phyloP scores from a whole-genome alignment of 2,113 vertebrate species.

The Cariama cristata region DNA sequence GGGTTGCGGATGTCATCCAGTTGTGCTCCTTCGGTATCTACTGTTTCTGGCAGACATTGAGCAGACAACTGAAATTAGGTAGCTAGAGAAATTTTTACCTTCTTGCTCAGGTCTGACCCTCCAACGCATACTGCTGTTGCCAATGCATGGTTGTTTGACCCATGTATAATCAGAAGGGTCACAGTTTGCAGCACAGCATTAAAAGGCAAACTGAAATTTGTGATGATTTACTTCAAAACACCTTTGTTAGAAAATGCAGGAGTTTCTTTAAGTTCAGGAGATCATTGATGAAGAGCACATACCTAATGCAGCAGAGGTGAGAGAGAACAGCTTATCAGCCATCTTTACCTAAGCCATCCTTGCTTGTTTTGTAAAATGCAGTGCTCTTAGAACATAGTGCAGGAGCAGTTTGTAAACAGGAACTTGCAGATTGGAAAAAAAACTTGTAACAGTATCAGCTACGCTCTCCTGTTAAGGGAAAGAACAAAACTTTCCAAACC shows the following conservation, averaged over 20 bases:
- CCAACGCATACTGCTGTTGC: background rate
- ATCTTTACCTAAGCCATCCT: background rate
- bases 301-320: background rate
- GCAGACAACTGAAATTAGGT: background rate
- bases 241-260: background rate
- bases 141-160: accelerated
- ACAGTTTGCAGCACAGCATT: background rate
- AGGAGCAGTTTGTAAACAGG: background rate
- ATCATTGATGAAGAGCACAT: background rate
- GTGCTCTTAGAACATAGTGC: background rate
- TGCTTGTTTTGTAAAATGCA: background rate
- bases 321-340: background rate
- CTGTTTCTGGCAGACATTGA: background rate
- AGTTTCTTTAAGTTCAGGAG: background rate
- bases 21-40: accelerated
- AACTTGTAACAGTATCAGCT: background rate
- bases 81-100: background rate
- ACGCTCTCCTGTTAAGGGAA: background rate
- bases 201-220: background rate
- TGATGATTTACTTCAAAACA: background rate
- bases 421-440: background rate
- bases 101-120: background rate
- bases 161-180: accelerated
- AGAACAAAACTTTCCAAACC: background rate
- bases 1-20: accelerated